Conservation (phyloP, 2,888 invertebrate species). For the Papilio protenor region DNA sequence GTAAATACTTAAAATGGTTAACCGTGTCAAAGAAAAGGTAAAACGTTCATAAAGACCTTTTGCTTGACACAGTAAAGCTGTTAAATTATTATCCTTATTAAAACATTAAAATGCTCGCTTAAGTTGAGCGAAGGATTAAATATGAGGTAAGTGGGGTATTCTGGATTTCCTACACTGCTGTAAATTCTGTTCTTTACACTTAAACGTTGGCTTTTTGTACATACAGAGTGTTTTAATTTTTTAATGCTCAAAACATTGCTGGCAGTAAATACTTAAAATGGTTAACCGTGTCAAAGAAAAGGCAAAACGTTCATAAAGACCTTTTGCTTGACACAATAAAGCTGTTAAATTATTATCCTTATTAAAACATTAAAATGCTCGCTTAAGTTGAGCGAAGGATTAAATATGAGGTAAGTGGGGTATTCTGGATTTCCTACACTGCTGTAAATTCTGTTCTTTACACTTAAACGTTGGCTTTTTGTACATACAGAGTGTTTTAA, state of each 20-base stretch:
- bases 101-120: constrained; percentile 24
- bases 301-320: constrained; percentile 10
- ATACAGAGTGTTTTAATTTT: not conserved
- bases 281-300: constrained; percentile 15
- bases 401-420: constrained; percentile 31
- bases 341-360: constrained; percentile 28
- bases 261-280: not conserved
- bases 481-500: not conserved
- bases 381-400: constrained; percentile 19
- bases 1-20: constrained; percentile 2
- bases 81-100: constrained; percentile 34
- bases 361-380: constrained; percentile 31
- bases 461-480: constrained; percentile 1
- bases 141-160: constrained; percentile 17
- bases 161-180: constrained; percentile 19
- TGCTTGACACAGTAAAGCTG: constrained; percentile 12
- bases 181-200: constrained; percentile 3
- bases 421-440: constrained; percentile 22
- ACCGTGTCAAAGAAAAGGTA: constrained; percentile 3
- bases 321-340: constrained; percentile 18
- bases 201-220: not conserved
- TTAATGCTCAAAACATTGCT: not conserved
- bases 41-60: constrained; percentile 20
- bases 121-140: constrained; percentile 27
- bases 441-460: not conserved